Evolutionary conservation across 2,113 vertebrate species (phyloP).

Genomic region (Platichthys flesus): DNA sequence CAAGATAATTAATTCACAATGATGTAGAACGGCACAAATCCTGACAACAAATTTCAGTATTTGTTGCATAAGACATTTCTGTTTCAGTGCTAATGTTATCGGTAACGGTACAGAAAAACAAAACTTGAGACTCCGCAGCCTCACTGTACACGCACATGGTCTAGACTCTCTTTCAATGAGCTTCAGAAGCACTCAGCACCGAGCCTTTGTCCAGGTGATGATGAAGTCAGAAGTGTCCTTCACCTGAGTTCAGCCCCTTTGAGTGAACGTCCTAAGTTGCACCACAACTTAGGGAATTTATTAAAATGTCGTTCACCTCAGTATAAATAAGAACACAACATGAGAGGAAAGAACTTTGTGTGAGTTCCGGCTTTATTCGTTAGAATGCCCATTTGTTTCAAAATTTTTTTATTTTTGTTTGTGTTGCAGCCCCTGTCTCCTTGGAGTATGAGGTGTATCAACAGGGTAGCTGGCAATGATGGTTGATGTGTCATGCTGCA

Average conservation of each 20-base stretch:
- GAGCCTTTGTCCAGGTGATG: not conserved
- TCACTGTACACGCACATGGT: too few relatives aligned
- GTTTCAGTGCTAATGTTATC: too few relatives aligned
- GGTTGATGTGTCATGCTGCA: conserved; percentile 10
- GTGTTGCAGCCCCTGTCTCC: not conserved
- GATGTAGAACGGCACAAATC: not conserved
- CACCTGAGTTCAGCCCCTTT: not conserved
- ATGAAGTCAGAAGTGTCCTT: not conserved
- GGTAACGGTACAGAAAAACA: too few relatives aligned
- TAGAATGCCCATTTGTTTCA: not conserved
- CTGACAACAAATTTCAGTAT: not conserved
- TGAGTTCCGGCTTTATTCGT: too few relatives aligned
- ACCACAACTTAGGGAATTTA: not conserved
- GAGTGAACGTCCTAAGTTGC: not conserved
- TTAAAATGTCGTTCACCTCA: not conserved
- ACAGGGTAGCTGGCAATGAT: conserved; percentile 5
- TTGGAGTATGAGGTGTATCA: not conserved
- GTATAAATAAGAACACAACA: not conserved
- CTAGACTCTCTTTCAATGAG: not conserved
- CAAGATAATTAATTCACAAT: not conserved
- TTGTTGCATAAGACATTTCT: too few relatives aligned
- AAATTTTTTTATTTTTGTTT: not conserved
- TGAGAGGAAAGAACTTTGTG: not conserved
- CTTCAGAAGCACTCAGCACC: not conserved
- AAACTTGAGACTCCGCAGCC: too few relatives aligned